A percentile compares a stretch with the other conserved stretches of the same genome.
Evolutionary conservation across 2,888 invertebrate species (phyloP).

Genomic region (Drosophila merina): DNA sequence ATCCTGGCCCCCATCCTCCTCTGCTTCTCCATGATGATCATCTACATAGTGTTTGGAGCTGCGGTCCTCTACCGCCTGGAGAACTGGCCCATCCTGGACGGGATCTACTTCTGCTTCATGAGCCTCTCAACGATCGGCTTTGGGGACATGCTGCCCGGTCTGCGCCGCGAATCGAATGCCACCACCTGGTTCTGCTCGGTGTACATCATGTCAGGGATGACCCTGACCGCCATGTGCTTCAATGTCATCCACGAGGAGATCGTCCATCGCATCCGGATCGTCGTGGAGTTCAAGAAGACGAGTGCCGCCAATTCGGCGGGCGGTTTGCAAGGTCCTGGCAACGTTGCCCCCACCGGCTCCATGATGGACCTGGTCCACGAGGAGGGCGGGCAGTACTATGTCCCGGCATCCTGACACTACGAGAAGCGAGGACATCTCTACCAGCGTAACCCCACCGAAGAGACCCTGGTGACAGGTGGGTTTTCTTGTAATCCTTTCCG

Average conservation of each 20-base stretch:
- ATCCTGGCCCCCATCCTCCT: slow-evolving; percentile 95
- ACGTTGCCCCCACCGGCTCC: slow-evolving; percentile 37
- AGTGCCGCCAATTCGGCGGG: slow-evolving; percentile 19
- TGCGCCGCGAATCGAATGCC: slow-evolving; percentile 85
- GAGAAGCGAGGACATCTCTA: slow-evolving; percentile 83
- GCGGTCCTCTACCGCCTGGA: slow-evolving; percentile 94
- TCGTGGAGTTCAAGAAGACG: slow-evolving; percentile 82
- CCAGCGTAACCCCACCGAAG: slow-evolving; percentile 86
- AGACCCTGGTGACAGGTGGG: slow-evolving; percentile 85
- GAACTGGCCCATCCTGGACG: slow-evolving; percentile 94
- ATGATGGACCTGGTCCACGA: slow-evolving; percentile 68
- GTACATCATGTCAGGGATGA: slow-evolving; percentile 94
- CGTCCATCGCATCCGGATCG: slow-evolving; percentile 91
- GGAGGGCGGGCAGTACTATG: slow-evolving; percentile 77
- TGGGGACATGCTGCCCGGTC: slow-evolving; percentile 92
- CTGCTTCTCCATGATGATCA: slow-evolving; percentile 94
- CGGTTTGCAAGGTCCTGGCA: neutral
- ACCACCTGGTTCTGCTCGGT: slow-evolving; percentile 95
- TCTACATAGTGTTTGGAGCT: slow-evolving; percentile 95
- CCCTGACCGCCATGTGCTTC: slow-evolving; percentile 95
- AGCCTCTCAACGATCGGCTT: slow-evolving; percentile 96
- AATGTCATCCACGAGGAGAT: slow-evolving; percentile 95
- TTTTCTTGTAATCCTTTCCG: neutral
- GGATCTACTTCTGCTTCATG: slow-evolving; percentile 98
- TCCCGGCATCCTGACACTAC: slow-evolving; percentile 82